Evolutionary conservation across 2,888 invertebrate genomes (phyloP).

Genomic region (Acanthosepion lycidas): DNA sequence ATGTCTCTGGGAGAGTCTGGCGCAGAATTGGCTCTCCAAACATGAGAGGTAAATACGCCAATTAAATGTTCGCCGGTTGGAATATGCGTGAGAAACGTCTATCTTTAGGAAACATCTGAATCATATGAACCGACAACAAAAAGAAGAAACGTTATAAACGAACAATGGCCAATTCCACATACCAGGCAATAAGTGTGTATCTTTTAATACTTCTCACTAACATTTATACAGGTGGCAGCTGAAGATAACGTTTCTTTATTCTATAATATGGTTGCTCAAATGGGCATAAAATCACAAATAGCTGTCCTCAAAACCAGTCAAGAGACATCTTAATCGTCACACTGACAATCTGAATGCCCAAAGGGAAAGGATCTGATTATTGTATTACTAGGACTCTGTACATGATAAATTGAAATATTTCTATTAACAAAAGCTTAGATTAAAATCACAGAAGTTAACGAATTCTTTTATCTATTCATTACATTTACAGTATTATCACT

Average conservation of each 20-base stretch:
- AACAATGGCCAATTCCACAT: constrained; percentile 2
- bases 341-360: neutral
- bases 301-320: too few species aligned
- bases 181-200: too few species aligned
- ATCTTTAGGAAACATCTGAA: neutral
- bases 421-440: too few species aligned
- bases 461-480: too few species aligned
- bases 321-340: neutral
- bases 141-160: neutral
- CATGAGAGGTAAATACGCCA: neutral
- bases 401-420: neutral
- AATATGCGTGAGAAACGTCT: neutral
- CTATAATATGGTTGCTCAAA: neutral
- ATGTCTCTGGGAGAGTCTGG: neutral
- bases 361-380: neutral
- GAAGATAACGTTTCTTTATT: neutral
- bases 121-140: neutral
- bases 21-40: neutral
- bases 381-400: neutral
- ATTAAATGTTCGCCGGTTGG: neutral
- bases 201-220: neutral
- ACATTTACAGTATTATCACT: too few species aligned
- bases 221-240: neutral
- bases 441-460: too few species aligned
- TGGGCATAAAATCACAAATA: too few species aligned